Conservation (phyloP, 1,140 invertebrate genomes). For the Aphis gossypii region DNA sequence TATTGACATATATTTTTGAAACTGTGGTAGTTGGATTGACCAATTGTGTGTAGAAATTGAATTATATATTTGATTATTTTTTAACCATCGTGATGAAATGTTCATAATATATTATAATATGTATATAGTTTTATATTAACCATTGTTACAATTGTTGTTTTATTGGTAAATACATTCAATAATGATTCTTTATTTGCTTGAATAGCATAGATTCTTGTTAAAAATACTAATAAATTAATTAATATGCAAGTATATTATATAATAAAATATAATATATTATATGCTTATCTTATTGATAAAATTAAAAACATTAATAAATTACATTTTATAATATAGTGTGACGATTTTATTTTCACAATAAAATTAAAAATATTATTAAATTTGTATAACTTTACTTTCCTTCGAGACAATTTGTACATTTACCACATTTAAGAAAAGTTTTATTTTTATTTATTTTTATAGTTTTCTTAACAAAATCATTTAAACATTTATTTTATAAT, state of each 20-base stretch:
- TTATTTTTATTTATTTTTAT: no score
- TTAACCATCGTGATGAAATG: background rate
- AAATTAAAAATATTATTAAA: background rate
- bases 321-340: background rate
- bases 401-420: background rate
- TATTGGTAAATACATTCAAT: background rate
- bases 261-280: background rate
- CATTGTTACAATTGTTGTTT: background rate
- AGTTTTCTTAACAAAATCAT: no score
- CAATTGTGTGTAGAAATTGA: background rate
- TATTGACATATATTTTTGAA: background rate
- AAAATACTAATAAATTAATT: background rate
- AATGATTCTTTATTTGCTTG: background rate
- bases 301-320: background rate
- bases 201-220: background rate
- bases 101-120: background rate
- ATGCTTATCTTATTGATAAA: background rate
- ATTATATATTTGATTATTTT: background rate
- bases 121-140: background rate
- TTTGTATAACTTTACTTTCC: background rate
- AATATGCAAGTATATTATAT: no score
- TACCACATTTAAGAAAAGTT: background rate
- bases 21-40: background rate
- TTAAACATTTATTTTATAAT: no score
- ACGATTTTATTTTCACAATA: background rate